Evolutionary conservation across 2,797 vertebrate species (phyloP).

Genomic region (Brotula barbata): DNA sequence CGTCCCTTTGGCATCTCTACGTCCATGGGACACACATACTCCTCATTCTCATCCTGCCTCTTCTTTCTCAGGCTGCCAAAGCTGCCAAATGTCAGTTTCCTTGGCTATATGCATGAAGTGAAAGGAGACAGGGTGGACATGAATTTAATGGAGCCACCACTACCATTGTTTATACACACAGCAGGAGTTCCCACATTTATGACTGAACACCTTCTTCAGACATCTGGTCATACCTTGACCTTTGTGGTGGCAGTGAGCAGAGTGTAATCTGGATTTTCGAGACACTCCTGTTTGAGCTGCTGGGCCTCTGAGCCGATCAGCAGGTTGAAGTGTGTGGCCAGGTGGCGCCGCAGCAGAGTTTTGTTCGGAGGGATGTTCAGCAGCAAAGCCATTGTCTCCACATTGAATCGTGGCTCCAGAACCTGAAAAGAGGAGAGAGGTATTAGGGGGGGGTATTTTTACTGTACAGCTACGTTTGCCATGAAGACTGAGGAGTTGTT

Average conservation of each 20-base stretch:
- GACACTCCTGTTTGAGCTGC: constrained; percentile 90
- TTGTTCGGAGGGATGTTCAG: constrained; percentile 98
- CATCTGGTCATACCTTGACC: constrained; percentile 84
- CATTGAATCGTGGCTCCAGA: constrained; percentile 95
- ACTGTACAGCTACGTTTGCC: background rate
- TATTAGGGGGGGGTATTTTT: background rate
- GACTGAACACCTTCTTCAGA: background rate
- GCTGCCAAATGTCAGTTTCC: constrained; percentile 90
- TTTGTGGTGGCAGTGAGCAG: constrained; percentile 94
- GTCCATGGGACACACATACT: constrained; percentile 98
- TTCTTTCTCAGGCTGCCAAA: constrained; percentile 94
- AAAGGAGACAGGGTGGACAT: background rate
- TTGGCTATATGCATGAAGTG: constrained; percentile 76
- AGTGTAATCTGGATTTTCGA: constrained; percentile 91
- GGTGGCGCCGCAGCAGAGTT: constrained; percentile 91
- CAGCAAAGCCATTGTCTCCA: constrained; percentile 96
- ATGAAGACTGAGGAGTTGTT: background rate
- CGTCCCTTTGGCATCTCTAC: constrained; percentile 87
- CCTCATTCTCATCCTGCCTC: constrained; percentile 92
- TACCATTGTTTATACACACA: background rate
- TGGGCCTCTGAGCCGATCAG: constrained; percentile 92
- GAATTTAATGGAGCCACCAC: too few relatives aligned
- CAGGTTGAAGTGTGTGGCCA: constrained; percentile 96
- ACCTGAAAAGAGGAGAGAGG: constrained; percentile 77
- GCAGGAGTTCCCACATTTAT: too few relatives aligned